Base-by-base conservation (phyloP, 2,113 vertebrate genomes). In the Corythaixoides concolor region DNA sequence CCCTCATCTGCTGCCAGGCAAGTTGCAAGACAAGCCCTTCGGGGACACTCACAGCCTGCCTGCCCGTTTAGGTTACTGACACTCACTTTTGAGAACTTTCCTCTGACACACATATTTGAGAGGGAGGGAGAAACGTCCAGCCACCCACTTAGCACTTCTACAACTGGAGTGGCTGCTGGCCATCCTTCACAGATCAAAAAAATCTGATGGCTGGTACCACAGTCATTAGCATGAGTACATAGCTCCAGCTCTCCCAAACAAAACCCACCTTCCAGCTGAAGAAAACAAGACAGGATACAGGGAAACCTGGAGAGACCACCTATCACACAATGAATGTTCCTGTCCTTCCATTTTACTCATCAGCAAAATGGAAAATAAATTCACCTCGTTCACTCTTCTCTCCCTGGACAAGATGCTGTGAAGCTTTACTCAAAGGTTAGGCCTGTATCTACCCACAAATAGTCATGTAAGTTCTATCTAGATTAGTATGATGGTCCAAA, bases 181-280 rank as follows among this genome's bases (percentile, higher is more conserved):
- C 43, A 21, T 7, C 35, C 5, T 8, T 17, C 47, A 19, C 2
- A 19, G 17, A 22, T 49, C 21, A 49, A 41, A 20, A 37, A 19
- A 3, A 27, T 2, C 20, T 9, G 6, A n/a, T 4, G 6, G 24
- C 26, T 53, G 43, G 13, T n/a, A 20, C n/a, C 2, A 2, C 11
- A 33, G 8, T 5, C 21, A 1, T 52, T 27, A 37, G 26, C 15
- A 2, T 1, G 13, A 50, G 35, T 5, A 15, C 15, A 6, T 28
- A 28, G 53, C 66, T 43, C 58, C 79, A n/a, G 35, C 8, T 28
- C 76, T 35, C 35, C 75, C 58, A 24, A 47, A 47, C 24, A 47
- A 52, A 52, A 5, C 15, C 11, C 45, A 20, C 8, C 41, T 9
- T n/a, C 45, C 15, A 13, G 23, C 4, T 35, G 62, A 53, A 23